Evolutionary conservation across 2,797 vertebrate genomes (phyloP).

Genomic region (Halcyon chelicuti): DNA sequence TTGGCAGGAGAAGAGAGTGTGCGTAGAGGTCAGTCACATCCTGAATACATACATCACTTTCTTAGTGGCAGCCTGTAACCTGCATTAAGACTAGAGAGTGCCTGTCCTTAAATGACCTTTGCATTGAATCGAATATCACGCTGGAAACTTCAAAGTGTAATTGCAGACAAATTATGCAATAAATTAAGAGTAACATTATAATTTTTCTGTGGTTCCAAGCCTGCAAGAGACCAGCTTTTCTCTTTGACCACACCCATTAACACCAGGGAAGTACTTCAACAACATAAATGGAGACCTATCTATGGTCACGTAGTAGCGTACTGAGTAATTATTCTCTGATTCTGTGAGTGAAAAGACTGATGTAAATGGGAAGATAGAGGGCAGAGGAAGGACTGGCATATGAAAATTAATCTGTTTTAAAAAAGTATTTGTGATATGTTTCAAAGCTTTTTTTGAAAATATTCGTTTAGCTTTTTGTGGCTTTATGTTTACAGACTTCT

Average conservation of each 20-base stretch:
- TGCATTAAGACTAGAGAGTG: background rate
- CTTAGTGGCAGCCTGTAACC: background rate
- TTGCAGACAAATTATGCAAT: background rate
- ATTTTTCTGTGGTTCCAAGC: background rate
- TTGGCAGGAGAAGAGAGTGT: background rate
- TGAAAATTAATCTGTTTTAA: background rate
- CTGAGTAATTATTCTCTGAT: background rate
- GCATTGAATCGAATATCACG: background rate
- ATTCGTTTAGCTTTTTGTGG: background rate
- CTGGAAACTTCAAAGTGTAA: constrained; percentile 2
- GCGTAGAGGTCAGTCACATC: background rate
- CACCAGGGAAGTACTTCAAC: background rate
- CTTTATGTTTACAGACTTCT: background rate
- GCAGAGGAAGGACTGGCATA: background rate
- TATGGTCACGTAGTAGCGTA: background rate
- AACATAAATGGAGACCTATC: background rate
- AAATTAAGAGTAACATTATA: background rate
- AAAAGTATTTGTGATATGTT: background rate
- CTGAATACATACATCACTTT: background rate
- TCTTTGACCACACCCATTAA: background rate
- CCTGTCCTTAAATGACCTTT: background rate
- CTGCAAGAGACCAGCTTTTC: background rate
- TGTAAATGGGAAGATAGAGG: background rate
- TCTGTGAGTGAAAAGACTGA: background rate
- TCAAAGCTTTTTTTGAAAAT: background rate